A percentile compares a stretch with the other conserved stretches of the same genome.
phyloP scores from a whole-genome alignment of 2,888 invertebrate genomes.

The Matsumyia berberina region DNA sequence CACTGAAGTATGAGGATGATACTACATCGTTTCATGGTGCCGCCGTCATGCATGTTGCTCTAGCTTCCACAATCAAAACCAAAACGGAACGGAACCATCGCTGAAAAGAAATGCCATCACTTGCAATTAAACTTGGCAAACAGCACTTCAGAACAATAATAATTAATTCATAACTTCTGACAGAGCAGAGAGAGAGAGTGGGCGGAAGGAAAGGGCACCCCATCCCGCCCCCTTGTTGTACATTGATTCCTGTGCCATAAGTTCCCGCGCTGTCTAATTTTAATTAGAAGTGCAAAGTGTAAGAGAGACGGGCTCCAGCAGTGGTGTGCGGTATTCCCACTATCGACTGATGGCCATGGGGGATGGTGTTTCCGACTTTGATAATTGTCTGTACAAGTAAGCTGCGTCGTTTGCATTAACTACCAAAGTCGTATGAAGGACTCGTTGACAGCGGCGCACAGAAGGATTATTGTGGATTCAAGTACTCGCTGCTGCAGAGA shows the following conservation, averaged over 20 bases:
- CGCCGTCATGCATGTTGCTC: constrained; percentile 31
- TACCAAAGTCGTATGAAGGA: constrained; percentile 41
- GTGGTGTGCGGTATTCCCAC: constrained; percentile 1
- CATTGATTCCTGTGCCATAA: constrained; percentile 62
- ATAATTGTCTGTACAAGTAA: constrained; percentile 59
- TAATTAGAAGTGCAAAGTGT: constrained; percentile 67
- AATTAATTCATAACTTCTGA: constrained; percentile 75
- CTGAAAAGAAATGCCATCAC: constrained; percentile 73
- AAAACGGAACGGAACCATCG: constrained; percentile 43
- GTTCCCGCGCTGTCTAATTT: constrained; percentile 58
- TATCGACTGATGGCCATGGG: constrained; percentile 29
- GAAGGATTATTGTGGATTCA: constrained; percentile 37
- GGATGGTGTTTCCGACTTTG: constrained; percentile 43
- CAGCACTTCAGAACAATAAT: constrained; percentile 73
- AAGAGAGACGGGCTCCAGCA: constrained; percentile 11
- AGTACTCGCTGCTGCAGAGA: constrained; percentile 27
- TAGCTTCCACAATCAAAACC: constrained; percentile 24
- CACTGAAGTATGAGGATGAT: constrained; percentile 18
- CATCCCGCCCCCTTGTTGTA: constrained; percentile 11
- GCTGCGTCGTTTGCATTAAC: constrained; percentile 59
- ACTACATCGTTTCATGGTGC: constrained; percentile 20
- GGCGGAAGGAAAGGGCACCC: not conserved
- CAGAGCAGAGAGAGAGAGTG: constrained; percentile 26
- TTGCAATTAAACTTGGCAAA: constrained; percentile 73
- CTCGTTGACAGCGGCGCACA: constrained; percentile 28